Evolutionary conservation across 2,888 invertebrate genomes (phyloP).

Genomic region (Nesidiocoris tenuis): DNA sequence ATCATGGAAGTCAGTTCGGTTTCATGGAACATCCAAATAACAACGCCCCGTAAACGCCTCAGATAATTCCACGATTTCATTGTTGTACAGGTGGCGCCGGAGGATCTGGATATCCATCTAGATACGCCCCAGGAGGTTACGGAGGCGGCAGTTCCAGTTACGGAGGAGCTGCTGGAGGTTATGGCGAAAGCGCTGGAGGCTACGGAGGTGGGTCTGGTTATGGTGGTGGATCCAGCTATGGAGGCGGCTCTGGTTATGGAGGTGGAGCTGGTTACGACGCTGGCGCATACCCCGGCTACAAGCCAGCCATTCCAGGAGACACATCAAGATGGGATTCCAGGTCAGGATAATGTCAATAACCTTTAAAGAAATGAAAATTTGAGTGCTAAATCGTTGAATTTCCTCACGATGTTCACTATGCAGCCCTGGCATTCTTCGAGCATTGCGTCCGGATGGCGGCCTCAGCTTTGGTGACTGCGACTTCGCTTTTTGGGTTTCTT

Average conservation of each 20-base stretch:
- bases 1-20: conserved; percentile 3
- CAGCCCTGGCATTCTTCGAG: no score
- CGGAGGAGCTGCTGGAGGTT: conserved; percentile 10
- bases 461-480: no score
- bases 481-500: no score
- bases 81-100: neutral
- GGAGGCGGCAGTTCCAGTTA: conserved; percentile 20
- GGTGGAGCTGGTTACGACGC: conserved; percentile 15
- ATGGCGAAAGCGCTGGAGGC: conserved; percentile 11
- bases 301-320: neutral
- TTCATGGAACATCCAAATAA: no score
- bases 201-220: neutral
- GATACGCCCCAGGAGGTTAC: conserved; percentile 13
- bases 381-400: no score
- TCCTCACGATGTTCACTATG: no score
- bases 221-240: conserved; percentile 4
- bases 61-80: no score
- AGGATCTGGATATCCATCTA: conserved; percentile 4
- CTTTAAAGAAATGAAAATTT: no score
- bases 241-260: conserved; percentile 9
- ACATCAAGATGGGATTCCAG: conserved; percentile 25
- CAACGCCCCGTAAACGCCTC: no score
- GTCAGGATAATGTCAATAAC: neutral
- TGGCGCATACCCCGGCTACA: conserved; percentile 9
- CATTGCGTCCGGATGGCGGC: no score